Conservation (phyloP, 2,888 invertebrate species). For the Eilema griseolum region DNA sequence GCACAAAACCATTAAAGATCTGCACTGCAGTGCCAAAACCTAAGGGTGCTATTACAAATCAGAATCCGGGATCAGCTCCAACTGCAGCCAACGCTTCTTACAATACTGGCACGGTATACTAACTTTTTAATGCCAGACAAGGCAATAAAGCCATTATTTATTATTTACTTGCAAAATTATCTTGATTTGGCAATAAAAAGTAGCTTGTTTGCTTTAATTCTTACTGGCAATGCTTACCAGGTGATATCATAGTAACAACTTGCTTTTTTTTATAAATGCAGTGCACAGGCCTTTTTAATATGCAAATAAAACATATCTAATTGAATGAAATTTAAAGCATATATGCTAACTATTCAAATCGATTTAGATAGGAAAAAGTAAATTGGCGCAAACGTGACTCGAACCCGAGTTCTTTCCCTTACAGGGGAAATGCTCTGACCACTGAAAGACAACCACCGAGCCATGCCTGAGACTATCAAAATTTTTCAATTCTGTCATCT, state of each 20-base stretch:
- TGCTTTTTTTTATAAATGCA: neutral
- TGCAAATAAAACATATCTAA: neutral
- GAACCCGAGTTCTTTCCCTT: no score
- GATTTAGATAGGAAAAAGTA: no score
- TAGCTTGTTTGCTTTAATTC: conserved; percentile 17
- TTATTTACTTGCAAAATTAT: neutral
- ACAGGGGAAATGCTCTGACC: no score
- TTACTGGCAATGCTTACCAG: conserved; percentile 4
- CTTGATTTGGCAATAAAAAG: conserved; percentile 7
- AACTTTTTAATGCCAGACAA: conserved; percentile 15
- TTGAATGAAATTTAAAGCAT: no score
- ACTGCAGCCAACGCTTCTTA: conserved; percentile 67
- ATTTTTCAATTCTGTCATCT: no score
- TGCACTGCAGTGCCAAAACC: conserved; percentile 97
- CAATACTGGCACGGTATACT: conserved; percentile 73
- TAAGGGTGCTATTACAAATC: conserved; percentile 82
- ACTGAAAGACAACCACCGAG: no score
- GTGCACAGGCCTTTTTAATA: neutral
- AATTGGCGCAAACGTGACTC: no score
- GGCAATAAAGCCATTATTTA: neutral
- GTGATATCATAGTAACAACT: neutral
- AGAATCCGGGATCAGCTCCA: conserved; percentile 59
- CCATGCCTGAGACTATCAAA: no score
- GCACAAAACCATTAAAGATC: conserved; percentile 95
- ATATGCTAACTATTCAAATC: no score